These are phyloP conservation scores for Germaria angustata DNA, from an alignment of 2,888 invertebrate genomes.

Conservation along the genomic window DNA sequence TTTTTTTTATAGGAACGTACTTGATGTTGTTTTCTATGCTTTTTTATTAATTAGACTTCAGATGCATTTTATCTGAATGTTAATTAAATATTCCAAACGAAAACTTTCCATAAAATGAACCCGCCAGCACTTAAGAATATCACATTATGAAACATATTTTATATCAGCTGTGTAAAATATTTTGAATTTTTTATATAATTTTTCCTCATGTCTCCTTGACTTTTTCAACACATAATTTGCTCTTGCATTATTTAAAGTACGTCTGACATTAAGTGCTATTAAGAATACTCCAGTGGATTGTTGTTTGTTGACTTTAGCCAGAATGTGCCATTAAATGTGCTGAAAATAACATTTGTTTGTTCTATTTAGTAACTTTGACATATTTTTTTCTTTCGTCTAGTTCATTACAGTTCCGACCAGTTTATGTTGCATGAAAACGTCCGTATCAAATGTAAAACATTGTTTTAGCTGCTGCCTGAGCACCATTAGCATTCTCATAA, in stretches of 20 bases:
- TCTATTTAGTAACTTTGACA: background rate
- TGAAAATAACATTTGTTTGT: background rate
- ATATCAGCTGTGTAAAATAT: background rate
- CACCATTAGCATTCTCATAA: background rate
- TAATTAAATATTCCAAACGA: slow-evolving; percentile 1
- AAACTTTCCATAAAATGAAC: background rate
- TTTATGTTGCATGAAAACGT: background rate
- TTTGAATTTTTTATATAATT: background rate
- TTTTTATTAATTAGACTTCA: too few relatives aligned
- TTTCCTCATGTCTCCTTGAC: background rate
- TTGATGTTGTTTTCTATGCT: too few relatives aligned
- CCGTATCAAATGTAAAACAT: background rate
- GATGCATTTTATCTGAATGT: background rate
- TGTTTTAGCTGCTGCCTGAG: background rate
- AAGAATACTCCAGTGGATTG: background rate
- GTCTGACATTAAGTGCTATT: slow-evolving; percentile 16
- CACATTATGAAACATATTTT: too few relatives aligned
- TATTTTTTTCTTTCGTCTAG: background rate
- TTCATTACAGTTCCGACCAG: background rate
- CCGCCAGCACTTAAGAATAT: background rate
- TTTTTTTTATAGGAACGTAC: too few relatives aligned
- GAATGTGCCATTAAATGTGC: background rate
- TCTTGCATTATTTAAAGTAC: slow-evolving; percentile 9
- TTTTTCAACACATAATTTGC: slow-evolving; percentile 6
- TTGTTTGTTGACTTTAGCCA: background rate